Evolutionary conservation across 2,888 invertebrate species (phyloP), one percentile per base, ranked within the genome.

Genomic region (Oxyscelio sp.): DNA sequence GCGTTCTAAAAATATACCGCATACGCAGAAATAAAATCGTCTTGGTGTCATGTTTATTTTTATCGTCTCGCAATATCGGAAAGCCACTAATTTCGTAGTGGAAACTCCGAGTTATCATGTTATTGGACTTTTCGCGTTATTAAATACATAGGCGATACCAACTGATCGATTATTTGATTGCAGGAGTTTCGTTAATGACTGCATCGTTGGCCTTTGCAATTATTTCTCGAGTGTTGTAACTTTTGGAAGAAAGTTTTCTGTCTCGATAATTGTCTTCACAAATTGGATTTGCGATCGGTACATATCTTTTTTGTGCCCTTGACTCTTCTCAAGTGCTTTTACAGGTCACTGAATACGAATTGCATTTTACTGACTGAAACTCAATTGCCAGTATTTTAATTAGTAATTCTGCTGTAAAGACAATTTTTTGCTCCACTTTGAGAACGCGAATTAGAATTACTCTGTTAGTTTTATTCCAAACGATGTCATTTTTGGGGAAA

Each of bases 1-100:
- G 27, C 38, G 24, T 13, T 54, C 54, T 34, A 52, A 54, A 66
- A 54, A 54, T 54, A 54, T 4, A 24, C 15, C 22, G 27, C 24
- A 50, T 65, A 50, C 24, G 38, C 54, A 66, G 54, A 66, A 66
- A 66, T 54, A 66, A 66, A 66, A 54, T 31, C 22, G 50, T 66
- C 40, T 40, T 54, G 17, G 22, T 66, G 54, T 66, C 66, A 40
- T 13, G 66, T 54, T 54, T 66, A 66, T 66, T 66, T 66, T 54
- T 66, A 54, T 8, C 66, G 15, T 22, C n/a, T 38, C 19, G 52
- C 43, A 8, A 24, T 17, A 61, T 40, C 43, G 43, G 13, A 61
- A 61, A 61, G 40, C 61, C 40, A 43, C 43, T 21, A 45, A 43
- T 43, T 61, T 43, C 43, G 24, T 21, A 24, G 15, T 27, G 27